Evolutionary conservation across 2,797 vertebrate genomes (phyloP).

Genomic region (Phaenicophaeus curvirostris): DNA sequence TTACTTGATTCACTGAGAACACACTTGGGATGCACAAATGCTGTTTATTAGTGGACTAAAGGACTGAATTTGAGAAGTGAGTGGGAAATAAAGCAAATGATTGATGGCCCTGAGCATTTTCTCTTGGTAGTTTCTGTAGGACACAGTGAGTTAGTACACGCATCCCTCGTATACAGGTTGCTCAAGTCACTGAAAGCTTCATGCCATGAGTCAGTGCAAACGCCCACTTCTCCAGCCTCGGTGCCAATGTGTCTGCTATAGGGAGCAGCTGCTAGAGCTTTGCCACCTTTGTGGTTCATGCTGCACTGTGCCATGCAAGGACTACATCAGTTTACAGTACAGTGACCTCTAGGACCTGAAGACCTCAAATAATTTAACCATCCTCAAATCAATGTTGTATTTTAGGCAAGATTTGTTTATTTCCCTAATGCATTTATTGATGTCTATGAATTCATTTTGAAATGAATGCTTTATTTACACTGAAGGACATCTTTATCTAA

Average conservation of each 20-base stretch:
- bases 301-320: not conserved
- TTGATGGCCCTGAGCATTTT: not conserved
- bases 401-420: not conserved
- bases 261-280: not conserved
- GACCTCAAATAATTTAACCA: not conserved
- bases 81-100: not conserved
- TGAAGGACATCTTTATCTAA: not conserved
- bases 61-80: not conserved
- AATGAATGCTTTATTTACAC: not conserved
- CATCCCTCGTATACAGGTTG: not conserved
- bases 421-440: not conserved
- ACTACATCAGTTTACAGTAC: not conserved
- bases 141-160: not conserved
- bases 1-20: conserved; percentile 1
- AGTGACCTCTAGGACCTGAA: not conserved
- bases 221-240: not conserved
- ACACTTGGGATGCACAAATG: not conserved
- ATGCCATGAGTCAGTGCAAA: not conserved
- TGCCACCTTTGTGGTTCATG: not conserved
- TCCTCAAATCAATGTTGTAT: not conserved
- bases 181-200: not conserved
- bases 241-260: not conserved
- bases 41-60: not conserved
- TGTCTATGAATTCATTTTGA: not conserved
- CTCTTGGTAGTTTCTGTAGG: not conserved